Percentiles rank a stretch among this genome's conserved stretches.
These are phyloP conservation scores for Pachypsylla venusta DNA, from an alignment of 1,140 invertebrate species.

Conservation along the genomic window DNA sequence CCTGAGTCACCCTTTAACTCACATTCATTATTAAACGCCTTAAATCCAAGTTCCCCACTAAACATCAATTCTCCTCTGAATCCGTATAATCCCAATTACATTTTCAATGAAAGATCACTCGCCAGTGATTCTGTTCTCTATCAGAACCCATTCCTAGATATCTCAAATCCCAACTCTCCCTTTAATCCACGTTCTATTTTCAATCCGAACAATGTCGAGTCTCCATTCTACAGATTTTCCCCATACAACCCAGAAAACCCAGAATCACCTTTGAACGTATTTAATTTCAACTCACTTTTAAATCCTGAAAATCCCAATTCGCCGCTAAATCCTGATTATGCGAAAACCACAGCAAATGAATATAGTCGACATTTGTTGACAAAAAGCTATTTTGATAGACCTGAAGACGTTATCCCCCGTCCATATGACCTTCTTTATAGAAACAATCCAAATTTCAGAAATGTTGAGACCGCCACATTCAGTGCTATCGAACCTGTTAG, in stretches of 20 bases:
- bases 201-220: background rate
- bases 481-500: background rate
- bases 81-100: background rate
- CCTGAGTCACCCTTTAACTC: background rate
- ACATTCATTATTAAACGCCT: background rate
- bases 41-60: background rate
- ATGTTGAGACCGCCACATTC: background rate
- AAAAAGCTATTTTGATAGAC: background rate
- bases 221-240: background rate
- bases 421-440: background rate
- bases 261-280: background rate
- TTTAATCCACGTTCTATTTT: background rate
- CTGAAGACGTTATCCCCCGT: background rate
- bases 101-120: background rate
- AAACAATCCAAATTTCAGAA: background rate
- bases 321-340: background rate
- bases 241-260: background rate
- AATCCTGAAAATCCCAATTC: conserved; percentile 1
- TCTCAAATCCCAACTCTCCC: background rate
- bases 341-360: background rate
- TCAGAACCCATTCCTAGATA: background rate
- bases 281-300: background rate
- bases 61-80: background rate
- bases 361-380: background rate
- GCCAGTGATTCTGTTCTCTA: background rate